Base-by-base conservation (phyloP, 2,888 invertebrate species). In the Nudaria mundana region DNA sequence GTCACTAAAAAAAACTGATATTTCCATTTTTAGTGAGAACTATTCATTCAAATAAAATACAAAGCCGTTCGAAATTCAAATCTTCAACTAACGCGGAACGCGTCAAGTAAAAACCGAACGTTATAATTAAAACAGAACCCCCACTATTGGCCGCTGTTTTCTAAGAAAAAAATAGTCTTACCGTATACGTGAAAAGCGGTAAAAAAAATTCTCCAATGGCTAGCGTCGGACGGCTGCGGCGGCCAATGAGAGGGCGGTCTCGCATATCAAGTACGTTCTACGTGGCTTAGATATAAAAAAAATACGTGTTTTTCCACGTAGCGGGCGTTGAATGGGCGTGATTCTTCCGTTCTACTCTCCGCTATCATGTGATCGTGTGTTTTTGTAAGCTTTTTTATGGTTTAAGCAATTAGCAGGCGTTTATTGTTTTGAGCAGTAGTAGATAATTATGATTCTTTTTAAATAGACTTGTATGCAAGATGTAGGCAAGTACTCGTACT, bases 221-320 rank as follows among this genome's bases (percentile, higher is more conserved):
- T 66, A 71, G 47, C 63, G 54, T 58, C 67, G 66, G 57, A 52
- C 52, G 49, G 47, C 36, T 47, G 55, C 56, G 36, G 8, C 75
- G 71, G 52, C 88, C 87, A 86, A 86, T 86, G 68, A 57, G 52
- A 57, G 68, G 47, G 51, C 55, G 46, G 56, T 60, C 50, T 56
- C 55, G 62, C 59, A 67, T 72, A 71, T 73, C 76, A 81, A 81
- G 84, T 88, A 84, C 74, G 73, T 74, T 79, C 78, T 80, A 87
- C 87, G 86, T 84, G 75, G 78, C 70, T 78, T 80, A 81, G 81
- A 77, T 80, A 80, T 77, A 79, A 86, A 85, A 82, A 63, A 60
- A 56, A 63, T 82, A 75, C 86, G 82, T 84, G 86, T 83, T 84
- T 85, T 84, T 87, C 82, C 82, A 81, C 81, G 76, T 84, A 83